Evolutionary conservation across 2,113 vertebrate species (phyloP), one percentile per base, ranked within the genome.

Genomic region (Dendropsophus ebraccatus): DNA sequence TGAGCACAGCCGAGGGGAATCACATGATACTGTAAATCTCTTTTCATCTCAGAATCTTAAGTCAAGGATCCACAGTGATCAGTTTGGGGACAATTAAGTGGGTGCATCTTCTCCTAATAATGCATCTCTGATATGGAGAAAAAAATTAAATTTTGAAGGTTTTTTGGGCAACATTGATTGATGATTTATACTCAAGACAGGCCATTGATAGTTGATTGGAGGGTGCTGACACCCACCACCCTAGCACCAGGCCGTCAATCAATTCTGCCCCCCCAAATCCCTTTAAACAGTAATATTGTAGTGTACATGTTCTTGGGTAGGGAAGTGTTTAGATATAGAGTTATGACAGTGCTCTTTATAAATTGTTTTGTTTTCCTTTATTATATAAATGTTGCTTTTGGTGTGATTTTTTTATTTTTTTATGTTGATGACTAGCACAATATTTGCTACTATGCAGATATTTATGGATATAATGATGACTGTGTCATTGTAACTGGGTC

Each of bases 401-500:
- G 23, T 12, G 17, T 50, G 10, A 76, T 50, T 5, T 16, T 54
- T 83, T 58, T 73, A 72, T 47, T 41, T 60, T 49, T 82, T 37
- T 41, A 25, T 25, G 21, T 35, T 41, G 25, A 56, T 1, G 7
- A 74, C 52, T 47, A 75, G 0, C 58, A 28, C 32, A 58, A 19
- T 79, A 79, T 80, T 73, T 80, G 83, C 69, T 74, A 45, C 0
- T 17, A 62, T 47, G 52, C 37, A 50, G 50, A 81, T 87, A 54
- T 49, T 62, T 30, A 35, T 74, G n/a, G 49, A 73, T 30, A 21
- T 56, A 72, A 16, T 81, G 74, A 81, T 87, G 85, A 87, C 85
- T 87, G n/a, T 87, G 85, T 87, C 85, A 87, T 87, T 81, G 77
- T 87, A 87, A 60, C 6, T 60, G 50, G 35, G 49, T 58, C 47